phyloP scores from a whole-genome alignment of 1,140 invertebrate genomes.

The Temnothorax nylanderi region DNA sequence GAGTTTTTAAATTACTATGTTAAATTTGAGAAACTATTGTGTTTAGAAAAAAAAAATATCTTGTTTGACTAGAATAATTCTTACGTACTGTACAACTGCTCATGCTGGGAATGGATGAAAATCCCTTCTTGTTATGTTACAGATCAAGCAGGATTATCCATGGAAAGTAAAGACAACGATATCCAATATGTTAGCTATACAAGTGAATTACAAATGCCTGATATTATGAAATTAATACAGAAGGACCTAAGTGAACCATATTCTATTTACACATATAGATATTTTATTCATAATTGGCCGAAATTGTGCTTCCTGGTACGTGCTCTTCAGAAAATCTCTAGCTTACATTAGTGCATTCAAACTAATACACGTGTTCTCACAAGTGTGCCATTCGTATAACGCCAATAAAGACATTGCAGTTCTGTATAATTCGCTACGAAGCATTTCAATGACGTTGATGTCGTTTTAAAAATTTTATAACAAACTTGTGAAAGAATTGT shows the following conservation, averaged over 20 bases:
- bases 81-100: background rate
- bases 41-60: background rate
- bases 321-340: slow-evolving; percentile 62
- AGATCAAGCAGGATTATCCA: slow-evolving; percentile 77
- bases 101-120: background rate
- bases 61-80: background rate
- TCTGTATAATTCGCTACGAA: background rate
- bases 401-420: background rate
- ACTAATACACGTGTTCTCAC: background rate
- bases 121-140: slow-evolving; percentile 46
- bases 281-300: slow-evolving; percentile 99
- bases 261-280: slow-evolving; percentile 99
- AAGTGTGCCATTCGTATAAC: background rate
- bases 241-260: slow-evolving; percentile 99
- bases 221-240: slow-evolving; percentile 99
- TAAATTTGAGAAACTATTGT: background rate
- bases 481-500: slow-evolving; percentile 21
- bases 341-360: background rate
- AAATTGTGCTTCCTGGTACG: slow-evolving; percentile 98
- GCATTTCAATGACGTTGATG: background rate
- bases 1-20: background rate
- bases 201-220: slow-evolving; percentile 96
- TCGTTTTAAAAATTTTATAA: background rate
- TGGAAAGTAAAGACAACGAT: slow-evolving; percentile 77
- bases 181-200: slow-evolving; percentile 91